Evolutionary conservation across 2,797 vertebrate genomes (phyloP), one percentile per base, ranked within the genome.

Genomic region (Pelobates cultripes): DNA sequence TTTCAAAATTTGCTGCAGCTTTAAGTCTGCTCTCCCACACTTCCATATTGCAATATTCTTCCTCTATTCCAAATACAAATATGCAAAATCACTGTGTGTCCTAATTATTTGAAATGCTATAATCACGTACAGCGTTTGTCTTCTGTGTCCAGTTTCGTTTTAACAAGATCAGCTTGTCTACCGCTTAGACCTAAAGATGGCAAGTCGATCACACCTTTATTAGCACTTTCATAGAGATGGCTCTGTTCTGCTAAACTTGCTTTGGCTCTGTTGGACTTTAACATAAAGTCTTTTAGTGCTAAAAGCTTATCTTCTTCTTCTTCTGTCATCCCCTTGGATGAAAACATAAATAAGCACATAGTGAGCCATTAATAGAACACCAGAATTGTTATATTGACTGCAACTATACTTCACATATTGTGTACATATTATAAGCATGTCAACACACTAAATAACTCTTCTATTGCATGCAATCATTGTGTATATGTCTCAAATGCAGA

Each of bases 191-290:
- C 96, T 14, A 98, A 90, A 44, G 87, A 88, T 3, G 92, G 92
- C 78, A 99, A 89, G 84, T 99, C 97, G 74, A 99, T 97, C 57
- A 96, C 91, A 0, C 97, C 97, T 75, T 94, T 97, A 86, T 96
- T 95, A 55, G 87, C 91, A 61, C 90, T 94, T 86, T 98, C 97
- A 8, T 95, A 95, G 80, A 95, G 87, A 81, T 97, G 96, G 84
- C 93, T 96, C 91, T 96, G 97, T 89, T 99, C 97, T 8, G 96
- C 95, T 84, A 97, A 94, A 88, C 96, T 98, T 74, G 97, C 97
- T 89, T 99, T 99, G 75, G 98, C 97, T 91, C 97, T 97, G 90
- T 97, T 97, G 55, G 97, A 98, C 84, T 99, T 99, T 81, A 98
- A 91, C 97, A 99, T 99, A 84, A 98, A 99, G 87, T 99, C 98